These are phyloP conservation scores for Tonatia bakeri DNA, from an alignment of 2,113 vertebrate genomes.

Conservation along the genomic window DNA sequence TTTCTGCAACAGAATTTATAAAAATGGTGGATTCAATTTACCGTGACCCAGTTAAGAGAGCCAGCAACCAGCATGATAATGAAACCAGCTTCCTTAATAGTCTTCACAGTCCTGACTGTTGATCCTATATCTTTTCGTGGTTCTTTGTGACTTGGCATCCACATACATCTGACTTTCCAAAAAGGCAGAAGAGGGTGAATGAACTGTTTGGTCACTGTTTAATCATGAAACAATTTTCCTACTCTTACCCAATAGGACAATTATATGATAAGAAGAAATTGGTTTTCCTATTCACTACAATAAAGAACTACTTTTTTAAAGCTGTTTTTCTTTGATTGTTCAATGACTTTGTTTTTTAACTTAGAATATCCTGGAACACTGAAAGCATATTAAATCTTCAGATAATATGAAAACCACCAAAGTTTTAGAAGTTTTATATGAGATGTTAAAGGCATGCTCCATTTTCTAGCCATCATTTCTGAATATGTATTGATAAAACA, in stretches of 20 bases:
- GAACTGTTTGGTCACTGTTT: neutral
- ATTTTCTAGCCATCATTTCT: neutral
- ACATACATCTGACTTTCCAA: neutral
- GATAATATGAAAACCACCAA: neutral
- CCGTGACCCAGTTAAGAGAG: neutral
- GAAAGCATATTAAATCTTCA: neutral
- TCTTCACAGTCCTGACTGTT: rapidly evolving
- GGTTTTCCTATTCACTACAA: neutral
- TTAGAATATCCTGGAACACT: neutral
- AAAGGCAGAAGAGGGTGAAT: neutral
- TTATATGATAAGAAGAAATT: neutral
- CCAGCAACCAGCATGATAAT: neutral
- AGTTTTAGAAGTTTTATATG: neutral
- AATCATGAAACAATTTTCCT: neutral
- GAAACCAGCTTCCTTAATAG: neutral
- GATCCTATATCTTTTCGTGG: neutral
- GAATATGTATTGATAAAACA: neutral
- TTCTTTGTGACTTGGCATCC: neutral
- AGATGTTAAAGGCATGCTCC: neutral
- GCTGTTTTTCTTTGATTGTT: neutral
- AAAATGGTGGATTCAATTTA: neutral
- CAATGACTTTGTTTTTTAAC: neutral
- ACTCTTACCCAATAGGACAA: neutral
- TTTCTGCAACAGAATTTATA: neutral
- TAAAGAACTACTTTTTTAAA: neutral